Conservation (phyloP, 2,888 invertebrate genomes). For the Crioceris asparagi region DNA sequence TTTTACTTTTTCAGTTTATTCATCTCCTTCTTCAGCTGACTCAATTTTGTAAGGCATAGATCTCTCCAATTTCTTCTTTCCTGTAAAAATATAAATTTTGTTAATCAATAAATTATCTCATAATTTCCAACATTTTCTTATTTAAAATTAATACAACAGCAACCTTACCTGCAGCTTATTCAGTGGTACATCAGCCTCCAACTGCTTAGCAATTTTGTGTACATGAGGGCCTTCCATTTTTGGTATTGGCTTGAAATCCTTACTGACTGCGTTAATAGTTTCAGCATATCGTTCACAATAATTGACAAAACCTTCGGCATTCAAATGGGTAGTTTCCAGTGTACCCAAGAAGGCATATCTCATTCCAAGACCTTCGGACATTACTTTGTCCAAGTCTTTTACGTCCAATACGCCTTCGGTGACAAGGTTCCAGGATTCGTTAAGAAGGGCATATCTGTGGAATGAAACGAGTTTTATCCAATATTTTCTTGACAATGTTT, state of each 20-base stretch:
- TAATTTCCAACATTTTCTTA: not conserved
- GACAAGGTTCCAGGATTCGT: slow-evolving; percentile 85
- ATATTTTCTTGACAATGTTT: not conserved
- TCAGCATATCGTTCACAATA: slow-evolving; percentile 52
- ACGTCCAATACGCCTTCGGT: slow-evolving; percentile 75
- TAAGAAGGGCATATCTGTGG: slow-evolving; percentile 76
- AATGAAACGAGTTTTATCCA: not conserved
- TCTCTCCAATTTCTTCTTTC: slow-evolving; percentile 76
- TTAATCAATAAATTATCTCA: not conserved
- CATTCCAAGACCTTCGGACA: slow-evolving; percentile 89
- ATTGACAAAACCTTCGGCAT: slow-evolving; percentile 73
- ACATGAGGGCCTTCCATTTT: slow-evolving; percentile 61
- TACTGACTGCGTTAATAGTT: slow-evolving; percentile 51
- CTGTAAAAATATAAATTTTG: slow-evolving; percentile 27
- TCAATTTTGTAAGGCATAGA: slow-evolving; percentile 66
- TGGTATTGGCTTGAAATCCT: slow-evolving; percentile 65
- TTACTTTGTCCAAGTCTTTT: slow-evolving; percentile 84
- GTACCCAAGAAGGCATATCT: slow-evolving; percentile 93
- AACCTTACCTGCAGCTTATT: slow-evolving; percentile 45
- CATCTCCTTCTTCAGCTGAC: slow-evolving; percentile 67
- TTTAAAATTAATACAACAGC: too few relatives aligned
- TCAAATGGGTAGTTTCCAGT: slow-evolving; percentile 86
- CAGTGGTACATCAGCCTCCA: slow-evolving; percentile 63
- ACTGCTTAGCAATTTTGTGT: slow-evolving; percentile 56
- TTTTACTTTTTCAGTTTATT: slow-evolving; percentile 13